Evolutionary conservation across 2,113 vertebrate genomes (phyloP), one percentile per base, ranked within the genome.

Genomic region (Herpetotheres cachinnans): DNA sequence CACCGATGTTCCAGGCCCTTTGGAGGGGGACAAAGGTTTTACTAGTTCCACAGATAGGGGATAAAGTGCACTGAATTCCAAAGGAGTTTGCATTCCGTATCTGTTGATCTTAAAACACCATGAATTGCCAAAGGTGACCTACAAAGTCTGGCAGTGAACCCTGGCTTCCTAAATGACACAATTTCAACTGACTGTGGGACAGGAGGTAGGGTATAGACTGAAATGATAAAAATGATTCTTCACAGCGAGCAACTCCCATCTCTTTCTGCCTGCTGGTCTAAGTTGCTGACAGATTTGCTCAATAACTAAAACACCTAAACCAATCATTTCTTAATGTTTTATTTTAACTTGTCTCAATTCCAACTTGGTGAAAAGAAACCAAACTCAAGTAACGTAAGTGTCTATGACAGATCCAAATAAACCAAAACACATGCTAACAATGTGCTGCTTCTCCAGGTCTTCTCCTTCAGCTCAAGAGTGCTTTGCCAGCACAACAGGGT

Each of bases 301-400:
- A 74, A 13, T 11, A 78, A 61, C 19, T 73, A 38, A 42, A 87
- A 61, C 4, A 76, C 10, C 7, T 17, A 44, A 85, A 34, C 6
- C 26, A 22, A n/a, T 12, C 9, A 70, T 61, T 44, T 42, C 29
- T 36, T 40, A 25, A 56, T 62, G 5, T 7, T 86, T 21, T 55
- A 65, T 58, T 87, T 87, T 67, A 14, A 49, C 5, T 85, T 3
- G 0, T 67, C 27, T 49, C 5, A 54, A 36, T 49, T 79, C 13
- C 22, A 67, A 3, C 47, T 54, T 8, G 8, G 44, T 34, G 42
- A 74, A 78, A 46, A 66, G 61, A 71, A 82, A 81, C 3, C 7
- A 8, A 40, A 74, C 29, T 32, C n/a, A 34, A 50, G 6, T 26
- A 79, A 36, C 7, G 5, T 1, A 20, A 65, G 62, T 0, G 0